Evolutionary conservation across 2,797 vertebrate genomes (phyloP), one percentile per base, ranked within the genome.

Genomic region (Meriones psammophilus): DNA sequence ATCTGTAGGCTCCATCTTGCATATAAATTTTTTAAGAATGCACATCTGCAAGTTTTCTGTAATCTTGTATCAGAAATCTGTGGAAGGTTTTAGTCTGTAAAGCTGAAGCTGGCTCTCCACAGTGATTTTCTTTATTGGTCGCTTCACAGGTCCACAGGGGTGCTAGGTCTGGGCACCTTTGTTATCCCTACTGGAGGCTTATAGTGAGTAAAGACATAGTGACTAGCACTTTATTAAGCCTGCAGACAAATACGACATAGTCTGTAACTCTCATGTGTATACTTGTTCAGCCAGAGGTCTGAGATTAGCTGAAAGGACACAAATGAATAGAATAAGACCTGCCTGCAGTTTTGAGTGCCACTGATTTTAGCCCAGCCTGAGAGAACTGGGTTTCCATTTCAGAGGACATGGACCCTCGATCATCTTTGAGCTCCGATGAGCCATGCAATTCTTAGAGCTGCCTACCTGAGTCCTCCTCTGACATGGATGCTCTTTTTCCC

Each of bases 1-100:
- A 68, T 85, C 73, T 81, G 42, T 79, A 96, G 64, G 33, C 39
- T 85, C 78, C 74, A 91, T 0, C 79, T 94, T 92, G 24, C 36
- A 54, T n/a, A 24, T 83, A 42, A 20, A 86, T 20, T 92, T 50
- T 69, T 14, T 81, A 87, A 64, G 28, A 89, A 87, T 54, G 17
- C 12, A 15, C 6, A 68, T 58, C 60, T 87, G 50, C 22, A 64
- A 10, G 33, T 76, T 89, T 71, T 88, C 50, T 42, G 30, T 64
- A 76, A 14, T 58, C 58, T 13, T 64, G 0, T 86, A 22, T 83
- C 50, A 69, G 24, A 76, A 88, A 92, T 76, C 79, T 42, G 17
- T 58, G 58, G 58, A 54, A 87, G 50, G 64, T 89, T 78, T n/a
- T 20, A 33, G 33, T 92, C n/a, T 33, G 66, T 79, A 42, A 36